A percentile compares a stretch with the other conserved stretches of the same genome.
Conservation (phyloP, 2,888 invertebrate genomes). For the Anodontia alba region DNA sequence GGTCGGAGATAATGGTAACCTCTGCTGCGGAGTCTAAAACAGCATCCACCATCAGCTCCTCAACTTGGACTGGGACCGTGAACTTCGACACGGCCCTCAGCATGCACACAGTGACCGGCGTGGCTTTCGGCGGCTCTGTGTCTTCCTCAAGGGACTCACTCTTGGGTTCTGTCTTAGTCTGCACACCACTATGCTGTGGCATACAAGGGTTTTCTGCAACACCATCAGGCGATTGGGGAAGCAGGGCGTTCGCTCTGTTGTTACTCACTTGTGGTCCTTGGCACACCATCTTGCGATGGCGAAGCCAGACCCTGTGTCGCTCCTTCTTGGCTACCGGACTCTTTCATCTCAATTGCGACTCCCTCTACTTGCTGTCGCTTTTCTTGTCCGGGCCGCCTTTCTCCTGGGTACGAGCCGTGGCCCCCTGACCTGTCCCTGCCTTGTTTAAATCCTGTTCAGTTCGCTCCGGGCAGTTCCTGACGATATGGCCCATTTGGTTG, state of each 20-base stretch:
- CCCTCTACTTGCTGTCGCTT: background rate
- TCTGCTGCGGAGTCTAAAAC: conserved; percentile 54
- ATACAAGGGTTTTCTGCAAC: background rate
- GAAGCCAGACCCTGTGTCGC: background rate
- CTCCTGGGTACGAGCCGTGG: background rate
- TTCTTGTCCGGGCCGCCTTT: background rate
- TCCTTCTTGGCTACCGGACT: background rate
- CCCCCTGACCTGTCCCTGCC: background rate
- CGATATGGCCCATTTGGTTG: conserved; percentile 13
- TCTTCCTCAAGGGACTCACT: background rate
- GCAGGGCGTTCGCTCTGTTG: too few relatives aligned
- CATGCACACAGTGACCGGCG: conserved; percentile 20
- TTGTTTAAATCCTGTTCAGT: background rate
- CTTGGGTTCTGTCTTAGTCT: background rate
- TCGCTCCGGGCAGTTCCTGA: conserved; percentile 24
- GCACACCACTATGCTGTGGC: background rate
- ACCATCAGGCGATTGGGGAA: background rate
- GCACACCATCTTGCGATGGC: background rate
- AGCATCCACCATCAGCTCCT: background rate
- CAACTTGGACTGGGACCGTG: conserved; percentile 21
- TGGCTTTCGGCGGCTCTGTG: background rate
- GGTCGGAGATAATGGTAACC: conserved; percentile 53
- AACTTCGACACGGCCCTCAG: conserved; percentile 24
- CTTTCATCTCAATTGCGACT: background rate
- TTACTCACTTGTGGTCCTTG: background rate